A percentile compares a stretch with the other conserved stretches of the same genome.
These are phyloP conservation scores for Chaetops frenatus DNA, from an alignment of 2,113 vertebrate species.

Conservation along the genomic window DNA sequence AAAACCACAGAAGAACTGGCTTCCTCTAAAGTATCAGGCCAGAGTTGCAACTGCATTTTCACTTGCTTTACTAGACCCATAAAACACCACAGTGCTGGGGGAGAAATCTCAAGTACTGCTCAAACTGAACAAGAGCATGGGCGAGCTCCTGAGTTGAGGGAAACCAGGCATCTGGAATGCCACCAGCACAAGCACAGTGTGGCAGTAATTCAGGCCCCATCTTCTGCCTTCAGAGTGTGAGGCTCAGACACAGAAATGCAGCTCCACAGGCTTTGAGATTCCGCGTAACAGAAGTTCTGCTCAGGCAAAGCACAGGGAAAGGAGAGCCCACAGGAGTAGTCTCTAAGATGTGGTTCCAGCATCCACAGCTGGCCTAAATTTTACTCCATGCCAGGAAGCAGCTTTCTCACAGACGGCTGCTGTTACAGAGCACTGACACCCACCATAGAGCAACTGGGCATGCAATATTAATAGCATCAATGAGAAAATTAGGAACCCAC, in stretches of 20 bases:
- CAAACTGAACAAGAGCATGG: neutral
- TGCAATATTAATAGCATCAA: slow-evolving; percentile 34
- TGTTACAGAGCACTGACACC: neutral
- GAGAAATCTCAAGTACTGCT: neutral
- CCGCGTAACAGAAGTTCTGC: neutral
- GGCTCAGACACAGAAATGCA: neutral
- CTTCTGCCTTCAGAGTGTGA: neutral
- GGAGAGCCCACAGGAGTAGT: neutral
- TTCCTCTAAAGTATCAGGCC: neutral
- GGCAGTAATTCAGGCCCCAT: neutral
- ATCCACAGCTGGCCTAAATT: slow-evolving; percentile 33
- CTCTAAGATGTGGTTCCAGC: neutral
- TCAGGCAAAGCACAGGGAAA: neutral
- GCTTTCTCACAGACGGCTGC: slow-evolving; percentile 17
- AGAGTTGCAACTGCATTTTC: neutral
- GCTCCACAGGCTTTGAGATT: neutral
- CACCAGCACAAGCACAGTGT: fast-evolving
- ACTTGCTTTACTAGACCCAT: neutral
- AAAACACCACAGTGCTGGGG: neutral
- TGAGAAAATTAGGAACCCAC: slow-evolving; percentile 28
- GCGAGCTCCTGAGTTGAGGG: fast-evolving
- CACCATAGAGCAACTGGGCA: neutral
- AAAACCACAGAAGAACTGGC: neutral
- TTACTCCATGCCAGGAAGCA: neutral
- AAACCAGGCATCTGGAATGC: neutral